Evolutionary conservation across 2,888 invertebrate species (phyloP), one percentile per base, ranked within the genome.

Genomic region (Xestobium rufovillosum): DNA sequence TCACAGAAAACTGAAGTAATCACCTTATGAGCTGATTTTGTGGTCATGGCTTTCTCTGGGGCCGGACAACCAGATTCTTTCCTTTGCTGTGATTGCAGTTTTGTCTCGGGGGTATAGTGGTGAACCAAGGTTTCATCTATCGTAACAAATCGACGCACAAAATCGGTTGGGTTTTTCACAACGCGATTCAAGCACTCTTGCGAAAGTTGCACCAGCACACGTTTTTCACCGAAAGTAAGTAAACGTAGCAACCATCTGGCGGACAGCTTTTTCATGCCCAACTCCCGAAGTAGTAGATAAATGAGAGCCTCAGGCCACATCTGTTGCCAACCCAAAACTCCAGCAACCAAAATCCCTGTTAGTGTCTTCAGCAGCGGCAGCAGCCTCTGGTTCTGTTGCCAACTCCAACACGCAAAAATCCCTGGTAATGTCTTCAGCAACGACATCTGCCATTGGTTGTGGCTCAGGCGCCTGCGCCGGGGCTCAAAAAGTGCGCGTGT

Each of bases 11-110:
- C 23, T 23, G 23, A 23, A 8, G 23, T 23, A 8, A 23, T 23
- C 23, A 23, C 23, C 23, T 23, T 23, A n/a, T 8, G 23, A 23
- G 23, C 23, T 23, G 23, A 23, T 23, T 23, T 23, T 23, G 23
- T 23, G 23, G 23, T 23, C 23, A 23, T 23, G 6, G 23, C n/a
- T 23, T 23, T 23, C 23, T 23, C n/a, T 23, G 23, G 23, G n/a
- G 23, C n/a, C 23, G n/a, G 6, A 8, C 23, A 23, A 23, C 23
- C 23, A 23, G 23, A n/a, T 23, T 23, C 23, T 23, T 6, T 23
- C n/a, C 23, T 8, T 23, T 23, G 23, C 23, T n/a, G 6, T 23
- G 23, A 8, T 23, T 23, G 23, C n/a, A n/a, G n/a, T n/a, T n/a
- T n/a, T n/a, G n/a, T n/a, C n/a, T n/a, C n/a, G n/a, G n/a, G n/a